Evolutionary conservation across 1,140 invertebrate species (phyloP).

Genomic region (Ladona fulva): DNA sequence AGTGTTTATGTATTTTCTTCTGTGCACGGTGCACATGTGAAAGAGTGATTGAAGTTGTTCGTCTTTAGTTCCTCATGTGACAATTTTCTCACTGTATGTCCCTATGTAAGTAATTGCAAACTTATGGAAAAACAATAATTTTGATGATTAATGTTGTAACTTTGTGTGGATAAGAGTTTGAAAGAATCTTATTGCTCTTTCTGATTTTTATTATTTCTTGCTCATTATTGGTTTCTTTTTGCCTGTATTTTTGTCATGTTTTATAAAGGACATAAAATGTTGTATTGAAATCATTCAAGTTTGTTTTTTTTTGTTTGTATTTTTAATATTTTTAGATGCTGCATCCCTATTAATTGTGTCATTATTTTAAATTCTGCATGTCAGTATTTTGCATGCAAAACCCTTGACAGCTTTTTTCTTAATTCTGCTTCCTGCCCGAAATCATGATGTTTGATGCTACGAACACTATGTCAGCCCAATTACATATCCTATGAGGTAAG

Average conservation of each 20-base stretch:
- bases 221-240: background rate
- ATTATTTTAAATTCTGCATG: background rate
- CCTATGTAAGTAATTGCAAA: background rate
- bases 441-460: background rate
- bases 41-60: background rate
- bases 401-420: background rate
- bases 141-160: background rate
- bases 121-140: background rate
- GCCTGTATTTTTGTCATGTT: conserved; percentile 2
- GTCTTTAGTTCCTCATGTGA: background rate
- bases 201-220: background rate
- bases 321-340: background rate
- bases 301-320: background rate
- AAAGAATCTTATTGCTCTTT: conserved; percentile 5
- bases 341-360: background rate
- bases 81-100: background rate
- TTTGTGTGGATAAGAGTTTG: background rate
- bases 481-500: conserved; percentile 1
- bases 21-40: background rate
- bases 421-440: conserved; percentile 2
- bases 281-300: background rate
- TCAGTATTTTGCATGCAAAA: background rate
- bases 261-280: conserved; percentile 8
- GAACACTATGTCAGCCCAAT: background rate
- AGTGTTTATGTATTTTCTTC: conserved; percentile 3